These are phyloP conservation scores for Stegostoma tigrinum DNA, from an alignment of 2,113 vertebrate species.

Conservation along the genomic window DNA sequence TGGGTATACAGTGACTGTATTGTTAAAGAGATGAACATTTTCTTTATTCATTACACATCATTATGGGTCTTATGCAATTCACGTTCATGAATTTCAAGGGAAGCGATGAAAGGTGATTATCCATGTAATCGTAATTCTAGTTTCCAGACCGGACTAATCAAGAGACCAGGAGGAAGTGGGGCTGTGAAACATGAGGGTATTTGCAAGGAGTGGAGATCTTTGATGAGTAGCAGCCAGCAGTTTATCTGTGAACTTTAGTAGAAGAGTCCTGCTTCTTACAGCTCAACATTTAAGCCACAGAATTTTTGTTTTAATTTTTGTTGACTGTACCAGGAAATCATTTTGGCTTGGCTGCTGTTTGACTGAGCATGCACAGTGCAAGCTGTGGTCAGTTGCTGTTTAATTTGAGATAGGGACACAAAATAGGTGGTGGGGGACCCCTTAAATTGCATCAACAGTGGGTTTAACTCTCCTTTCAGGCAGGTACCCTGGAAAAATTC, in stretches of 20 bases:
- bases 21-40: not conserved
- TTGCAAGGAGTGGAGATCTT: not conserved
- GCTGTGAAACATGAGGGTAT: not conserved
- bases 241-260: not conserved
- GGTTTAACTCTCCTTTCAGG: not conserved
- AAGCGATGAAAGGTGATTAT: conserved; percentile 12
- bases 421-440: not conserved
- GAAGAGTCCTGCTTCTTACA: not conserved
- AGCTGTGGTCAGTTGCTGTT: not conserved
- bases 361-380: not conserved
- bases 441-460: not conserved
- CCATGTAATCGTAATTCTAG: not conserved
- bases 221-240: not conserved
- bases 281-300: not conserved
- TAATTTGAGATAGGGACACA: not conserved
- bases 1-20: not conserved
- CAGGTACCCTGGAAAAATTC: not conserved
- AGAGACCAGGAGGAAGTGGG: not conserved
- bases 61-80: not conserved
- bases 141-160: not conserved
- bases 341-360: not conserved
- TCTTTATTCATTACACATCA: not conserved
- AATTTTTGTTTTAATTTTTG: not conserved
- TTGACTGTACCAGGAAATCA: not conserved
- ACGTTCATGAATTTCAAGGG: not conserved